Evolutionary conservation across 2,113 vertebrate genomes (phyloP), one percentile per base, ranked within the genome.

Genomic region (Cyprinus carpio): DNA sequence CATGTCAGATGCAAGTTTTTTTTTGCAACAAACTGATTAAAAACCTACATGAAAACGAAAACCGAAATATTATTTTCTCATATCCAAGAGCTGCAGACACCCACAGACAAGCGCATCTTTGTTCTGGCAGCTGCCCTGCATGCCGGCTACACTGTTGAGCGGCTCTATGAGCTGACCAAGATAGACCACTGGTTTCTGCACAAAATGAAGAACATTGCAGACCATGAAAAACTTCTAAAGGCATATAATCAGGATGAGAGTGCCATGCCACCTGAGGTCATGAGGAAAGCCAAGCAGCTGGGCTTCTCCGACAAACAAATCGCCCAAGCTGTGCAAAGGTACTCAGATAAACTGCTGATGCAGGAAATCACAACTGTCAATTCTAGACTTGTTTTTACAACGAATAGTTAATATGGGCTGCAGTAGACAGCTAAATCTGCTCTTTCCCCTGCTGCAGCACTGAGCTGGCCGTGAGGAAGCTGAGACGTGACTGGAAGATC

Each of bases 261-360:
- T 29, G 18, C 93, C 82, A 93, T 99, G 94, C 95, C 96, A 0
- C 90, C 94, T 0, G 87, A 94, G 0, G 92, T 96, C 88, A 96
- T 99, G 82, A 51, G 91, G 20, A 96, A 96, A 0, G 97, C 98
- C 90, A 99, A 99, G 87, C 95, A 97, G 92, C 94, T 99, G 0
- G 98, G 98, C 82, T 99, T 99, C 94, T 99, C 97, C 0, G 98
- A 99, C 91, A 99, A 99, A 91, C 98, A 99, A 93, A 98, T 99
- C 11, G 98, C 97, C 0, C 89, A 92, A 27, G 98, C 98, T 0
- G 96, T 99, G 25, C 97, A 97, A 92, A 99, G 98, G 98, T 99
- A 89, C 87, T 9, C 20, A 18, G 62, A 25, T 3, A 51, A 34
- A 65, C 11, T 78, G 23, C 23, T 18, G 6, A 16, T 67, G 64